Evolutionary conservation across 1,140 invertebrate species (phyloP), one percentile per base, ranked within the genome.

Genomic region (Choristoneura fumiferana): DNA sequence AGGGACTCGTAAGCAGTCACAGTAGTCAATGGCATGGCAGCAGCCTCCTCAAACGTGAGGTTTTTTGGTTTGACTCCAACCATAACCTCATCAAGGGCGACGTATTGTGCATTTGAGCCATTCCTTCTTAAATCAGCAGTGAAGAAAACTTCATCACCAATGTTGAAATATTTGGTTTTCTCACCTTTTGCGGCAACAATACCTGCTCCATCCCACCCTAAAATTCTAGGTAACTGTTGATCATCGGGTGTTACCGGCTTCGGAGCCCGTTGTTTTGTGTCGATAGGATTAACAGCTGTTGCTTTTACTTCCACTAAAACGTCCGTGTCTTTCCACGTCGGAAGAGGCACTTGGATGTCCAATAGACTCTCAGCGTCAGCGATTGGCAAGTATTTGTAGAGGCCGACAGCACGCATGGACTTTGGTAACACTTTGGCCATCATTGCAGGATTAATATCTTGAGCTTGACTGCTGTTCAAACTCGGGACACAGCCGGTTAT

Each of bases 351-450:
- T 63, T 85, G 66, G 22, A 88, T 49, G 63, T 88, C 81, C 3
- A 83, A 5, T 9, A 88, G 69, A 67, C 83, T 85, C n/a, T 66
- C 73, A 10, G 65, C 35, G 49, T 88, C 76, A 4, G 70, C 49
- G 37, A 86, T 84, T 9, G 81, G 81, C 55, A 88, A 71, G 63
- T 86, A 85, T 69, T 86, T 88, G 43, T 79, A 84, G n/a, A 88
- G 60, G 1, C 81, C 85, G 8, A 86, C 76, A 29, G 81, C 85
- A 54, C 70, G 75, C 85, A 88, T 88, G 9, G 63, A 74, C 65
- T 70, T 79, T 1, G 83, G 77, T 56, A 84, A 62, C 55, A 62
- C 73, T 57, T 58, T 63, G 12, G 70, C 62, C 69, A 76, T 78
- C 18, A 29, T 49, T 33, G 22, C 17, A n/a, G 12, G 17, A 10